Evolutionary conservation across 2,797 vertebrate species (phyloP), one percentile per base, ranked within the genome.

Genomic region (Phataginus tetradactyla): DNA sequence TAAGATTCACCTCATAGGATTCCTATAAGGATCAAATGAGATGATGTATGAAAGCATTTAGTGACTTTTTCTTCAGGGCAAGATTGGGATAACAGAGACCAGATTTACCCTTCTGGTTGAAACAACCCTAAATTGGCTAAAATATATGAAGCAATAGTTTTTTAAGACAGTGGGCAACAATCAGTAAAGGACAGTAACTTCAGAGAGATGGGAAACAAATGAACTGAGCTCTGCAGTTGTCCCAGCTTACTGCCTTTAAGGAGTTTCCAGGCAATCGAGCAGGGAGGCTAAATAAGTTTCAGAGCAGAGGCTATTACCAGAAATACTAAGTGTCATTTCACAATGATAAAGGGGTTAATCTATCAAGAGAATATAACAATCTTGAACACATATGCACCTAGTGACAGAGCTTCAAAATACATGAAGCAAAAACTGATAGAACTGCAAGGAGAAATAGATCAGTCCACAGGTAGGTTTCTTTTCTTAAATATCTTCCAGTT

Each of bases 321-420:
- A 34, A 80, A 68, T 39, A 74, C 49, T 2, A 7, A 87, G 72
- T 32, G 15, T 37, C 13, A 69, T 13, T 85, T 95, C 21, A 34
- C 86, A 89, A 83, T 17, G 55, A 91, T 59, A 69, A 94, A 92
- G 32, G 13, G 8, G 21, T 74, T 42, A 34, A 93, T 85, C 17
- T 27, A 59, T 69, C 27, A 89, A 74, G 23, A 75, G 23, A 25
- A 51, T 9, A 37, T 27, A 75, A 69, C 29, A 71, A 1, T 75
- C 29, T 85, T 80, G 95, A 87, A 93, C 32, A 59, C 11, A 55
- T 37, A 69, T 45, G 27, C 3, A 53, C 9, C 4, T 81, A 86
- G 81, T 81, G 83, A 96, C 37, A 51, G n/a, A 92, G 37, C 42
- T 81, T 71, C 37, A 88, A 85, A 93, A 83, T 78, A 53, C 25